Evolutionary conservation across 2,888 invertebrate genomes (phyloP).

Genomic region (Camponotus fellah): DNA sequence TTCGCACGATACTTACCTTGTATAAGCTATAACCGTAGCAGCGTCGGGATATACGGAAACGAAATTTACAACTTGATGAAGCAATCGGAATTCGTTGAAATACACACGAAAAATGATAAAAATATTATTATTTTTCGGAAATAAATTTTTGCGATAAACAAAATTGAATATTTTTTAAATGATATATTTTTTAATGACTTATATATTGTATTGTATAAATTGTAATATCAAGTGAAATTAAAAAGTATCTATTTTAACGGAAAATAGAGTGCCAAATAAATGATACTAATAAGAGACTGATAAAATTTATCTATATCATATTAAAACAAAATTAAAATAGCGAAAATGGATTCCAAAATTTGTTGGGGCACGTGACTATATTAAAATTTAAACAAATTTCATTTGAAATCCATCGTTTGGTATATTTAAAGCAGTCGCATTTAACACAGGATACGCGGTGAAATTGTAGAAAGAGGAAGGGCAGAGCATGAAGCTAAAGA

Average conservation of each 20-base stretch:
- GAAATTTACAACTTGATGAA: background rate
- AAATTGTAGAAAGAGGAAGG: conserved; percentile 15
- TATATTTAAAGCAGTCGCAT: conserved; percentile 20
- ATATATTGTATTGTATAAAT: background rate
- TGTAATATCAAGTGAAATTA: background rate
- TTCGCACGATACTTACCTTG: conserved; percentile 24
- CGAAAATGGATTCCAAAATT: background rate
- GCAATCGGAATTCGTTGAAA: background rate
- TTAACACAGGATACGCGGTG: conserved; percentile 14
- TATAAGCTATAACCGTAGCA: background rate
- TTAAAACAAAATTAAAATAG: background rate
- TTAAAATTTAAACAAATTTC: conserved; percentile 38
- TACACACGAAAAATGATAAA: background rate
- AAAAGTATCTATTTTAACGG: no score
- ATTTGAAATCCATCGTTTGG: conserved; percentile 3
- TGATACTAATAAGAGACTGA: background rate
- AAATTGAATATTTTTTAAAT: background rate
- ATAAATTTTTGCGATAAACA: background rate
- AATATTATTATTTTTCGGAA: background rate
- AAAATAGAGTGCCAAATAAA: background rate
- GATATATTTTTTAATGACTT: background rate
- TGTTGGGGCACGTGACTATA: background rate
- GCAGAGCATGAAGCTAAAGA: conserved; percentile 25
- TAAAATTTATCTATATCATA: background rate
- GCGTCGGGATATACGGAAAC: background rate